Conservation (phyloP, 1,140 invertebrate genomes). For the Riptortus pedestris region DNA sequence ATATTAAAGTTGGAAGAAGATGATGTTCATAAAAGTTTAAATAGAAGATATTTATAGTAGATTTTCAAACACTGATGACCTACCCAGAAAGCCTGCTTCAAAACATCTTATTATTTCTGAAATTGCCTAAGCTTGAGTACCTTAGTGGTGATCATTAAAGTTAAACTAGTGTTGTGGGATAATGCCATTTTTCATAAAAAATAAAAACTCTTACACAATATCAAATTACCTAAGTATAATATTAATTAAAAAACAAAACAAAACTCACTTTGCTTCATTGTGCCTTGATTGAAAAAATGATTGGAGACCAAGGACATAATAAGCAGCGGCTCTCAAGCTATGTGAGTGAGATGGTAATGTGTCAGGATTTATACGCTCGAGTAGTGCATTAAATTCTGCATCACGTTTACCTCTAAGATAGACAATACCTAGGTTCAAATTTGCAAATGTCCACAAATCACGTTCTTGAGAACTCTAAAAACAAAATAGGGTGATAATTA, state of each 20-base stretch:
- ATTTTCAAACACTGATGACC: no score
- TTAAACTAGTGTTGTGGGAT: background rate
- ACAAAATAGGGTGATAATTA: slow-evolving; percentile 6
- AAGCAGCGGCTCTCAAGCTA: slow-evolving; percentile 80
- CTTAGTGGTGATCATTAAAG: slow-evolving; percentile 18
- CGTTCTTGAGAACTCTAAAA: slow-evolving; percentile 54
- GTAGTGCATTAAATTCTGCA: slow-evolving; percentile 67
- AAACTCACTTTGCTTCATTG: slow-evolving; percentile 82
- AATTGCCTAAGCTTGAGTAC: slow-evolving; percentile 21
- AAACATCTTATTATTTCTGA: no score
- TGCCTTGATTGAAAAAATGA: slow-evolving; percentile 91
- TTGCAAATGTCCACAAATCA: slow-evolving; percentile 87
- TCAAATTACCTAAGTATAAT: no score
- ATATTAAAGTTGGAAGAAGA: no score
- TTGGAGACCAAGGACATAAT: slow-evolving; percentile 91
- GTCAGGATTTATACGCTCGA: slow-evolving; percentile 83
- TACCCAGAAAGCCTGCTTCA: no score
- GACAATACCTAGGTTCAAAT: slow-evolving; percentile 91
- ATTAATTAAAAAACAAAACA: slow-evolving; percentile 38
- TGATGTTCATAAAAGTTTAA: no score
- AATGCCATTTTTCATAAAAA: no score
- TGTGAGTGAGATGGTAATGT: slow-evolving; percentile 72
- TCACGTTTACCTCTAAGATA: slow-evolving; percentile 84
- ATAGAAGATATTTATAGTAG: no score
- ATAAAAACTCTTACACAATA: no score